phyloP scores from a whole-genome alignment of 2,113 vertebrate genomes.

The Brachirus orientalis region DNA sequence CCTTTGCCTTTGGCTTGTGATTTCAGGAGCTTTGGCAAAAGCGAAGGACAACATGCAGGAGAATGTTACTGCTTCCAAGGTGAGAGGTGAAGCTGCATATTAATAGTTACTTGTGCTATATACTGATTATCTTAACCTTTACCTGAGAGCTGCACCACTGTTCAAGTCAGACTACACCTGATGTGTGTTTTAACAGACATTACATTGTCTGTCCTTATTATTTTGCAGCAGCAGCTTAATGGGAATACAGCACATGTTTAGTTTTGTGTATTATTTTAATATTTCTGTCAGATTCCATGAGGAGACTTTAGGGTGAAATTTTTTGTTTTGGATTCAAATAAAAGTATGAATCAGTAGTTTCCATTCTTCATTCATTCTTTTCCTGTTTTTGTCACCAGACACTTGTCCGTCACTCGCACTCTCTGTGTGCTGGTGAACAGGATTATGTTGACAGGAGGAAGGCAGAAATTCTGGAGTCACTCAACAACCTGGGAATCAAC shows the following conservation, averaged over 20 bases:
- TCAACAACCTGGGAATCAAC: constrained; percentile 45
- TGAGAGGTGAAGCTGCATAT: not conserved
- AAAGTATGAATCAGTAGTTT: too few species aligned
- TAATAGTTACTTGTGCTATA: too few species aligned
- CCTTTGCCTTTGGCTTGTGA: not conserved
- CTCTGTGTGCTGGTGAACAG: constrained; percentile 55
- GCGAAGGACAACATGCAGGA: constrained; percentile 15
- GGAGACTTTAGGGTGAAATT: not conserved
- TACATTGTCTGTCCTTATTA: too few species aligned
- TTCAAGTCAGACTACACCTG: too few species aligned
- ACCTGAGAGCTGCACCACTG: too few species aligned
- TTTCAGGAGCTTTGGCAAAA: not conserved
- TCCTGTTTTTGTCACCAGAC: constrained; percentile 22
- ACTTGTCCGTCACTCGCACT: constrained; percentile 20
- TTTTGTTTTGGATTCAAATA: not conserved
- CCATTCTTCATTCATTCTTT: not conserved
- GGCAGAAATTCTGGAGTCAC: constrained; percentile 36
- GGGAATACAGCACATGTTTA: too few species aligned
- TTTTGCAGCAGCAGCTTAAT: too few species aligned
- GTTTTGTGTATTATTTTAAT: too few species aligned
- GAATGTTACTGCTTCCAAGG: not conserved
- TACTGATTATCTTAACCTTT: too few species aligned
- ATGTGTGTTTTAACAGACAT: too few species aligned
- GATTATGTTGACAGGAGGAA: constrained; percentile 60
- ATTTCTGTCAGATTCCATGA: not conserved